Base-by-base conservation (phyloP, 2,797 vertebrate species). In the Enteromius thamalakanensis region DNA sequence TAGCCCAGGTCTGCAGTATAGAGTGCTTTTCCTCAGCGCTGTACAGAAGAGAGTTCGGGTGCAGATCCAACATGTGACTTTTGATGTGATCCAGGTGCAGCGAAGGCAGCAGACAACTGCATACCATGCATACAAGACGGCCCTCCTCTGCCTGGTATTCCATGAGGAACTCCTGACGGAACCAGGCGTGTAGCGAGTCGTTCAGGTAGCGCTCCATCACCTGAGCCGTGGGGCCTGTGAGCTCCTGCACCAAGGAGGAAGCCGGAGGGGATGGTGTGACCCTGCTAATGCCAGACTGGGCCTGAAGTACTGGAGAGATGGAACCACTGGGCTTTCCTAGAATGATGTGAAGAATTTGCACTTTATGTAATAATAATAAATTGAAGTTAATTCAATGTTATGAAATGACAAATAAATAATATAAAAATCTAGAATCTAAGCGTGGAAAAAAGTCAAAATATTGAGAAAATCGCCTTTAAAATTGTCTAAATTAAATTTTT, bases 101-200 rank as follows among this genome's bases (percentile, higher is more conserved):
- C 0, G 96, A 97, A 75, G 96, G 96, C 88, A 97, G 89, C 34
- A 94, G 93, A 1, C 90, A 91, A 42, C 95, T 94, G 5, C 97
- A 97, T 87, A 97, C 96, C 96, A 97, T 97, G 90, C 97, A 98
- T 67, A 96, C 92, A 87, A 98, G 94, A 60, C 94, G 93, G 79
- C 96, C 94, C 0, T 93, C 95, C 87, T 93, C 94, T 0, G 94
- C 95, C 88, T 97, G 96, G n/a, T 97, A 97, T 90, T 97, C 96
- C 96, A 97, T 97, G 88, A 97, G 94, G 91, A 97, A 97, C 93
- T 97, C 97, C 68, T 97, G 95, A 55, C 96, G 94, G 89, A 97
- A 96, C 97, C 96, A 97, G 87, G 95, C 95, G 62, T 97, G 96
- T 90, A 97, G 91, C 6, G 96, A 97, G 88, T 97, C 95, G 26